phyloP scores from a whole-genome alignment of 2,888 invertebrate species.

The Acronicta leporina region DNA sequence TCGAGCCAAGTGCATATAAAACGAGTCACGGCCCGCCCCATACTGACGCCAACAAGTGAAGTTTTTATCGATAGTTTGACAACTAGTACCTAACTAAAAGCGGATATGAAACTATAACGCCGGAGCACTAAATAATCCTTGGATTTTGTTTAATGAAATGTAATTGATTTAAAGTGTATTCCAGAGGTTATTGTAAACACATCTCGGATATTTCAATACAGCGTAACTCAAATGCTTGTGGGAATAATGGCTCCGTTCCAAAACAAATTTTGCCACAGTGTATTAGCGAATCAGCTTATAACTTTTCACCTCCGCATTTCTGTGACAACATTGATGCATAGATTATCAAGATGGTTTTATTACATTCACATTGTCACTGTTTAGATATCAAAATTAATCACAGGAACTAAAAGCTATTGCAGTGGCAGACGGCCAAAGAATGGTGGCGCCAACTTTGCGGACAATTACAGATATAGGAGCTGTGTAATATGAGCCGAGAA shows the following conservation, averaged over 20 bases:
- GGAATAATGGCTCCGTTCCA: constrained; percentile 68
- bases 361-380: constrained; percentile 65
- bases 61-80: constrained; percentile 68
- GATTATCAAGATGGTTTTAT: constrained; percentile 64
- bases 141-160: constrained; percentile 55
- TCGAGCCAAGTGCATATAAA: constrained; percentile 81
- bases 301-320: constrained; percentile 61
- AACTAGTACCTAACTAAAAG: constrained; percentile 54
- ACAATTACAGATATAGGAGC: constrained; percentile 79
- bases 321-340: constrained; percentile 62
- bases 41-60: constrained; percentile 65
- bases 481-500: constrained; percentile 77
- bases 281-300: constrained; percentile 57
- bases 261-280: constrained; percentile 60
- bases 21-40: constrained; percentile 67
- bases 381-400: constrained; percentile 76
- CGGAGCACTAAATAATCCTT: constrained; percentile 40
- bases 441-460: constrained; percentile 78
- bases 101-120: constrained; percentile 43
- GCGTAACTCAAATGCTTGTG: constrained; percentile 51
- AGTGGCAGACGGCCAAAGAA: constrained; percentile 83
- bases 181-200: constrained; percentile 65
- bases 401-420: constrained; percentile 68
- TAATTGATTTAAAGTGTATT: constrained; percentile 61
- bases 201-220: constrained; percentile 61